These are phyloP conservation scores for Girardia tigrina DNA, from an alignment of 2,888 invertebrate genomes.

Conservation along the genomic window DNA sequence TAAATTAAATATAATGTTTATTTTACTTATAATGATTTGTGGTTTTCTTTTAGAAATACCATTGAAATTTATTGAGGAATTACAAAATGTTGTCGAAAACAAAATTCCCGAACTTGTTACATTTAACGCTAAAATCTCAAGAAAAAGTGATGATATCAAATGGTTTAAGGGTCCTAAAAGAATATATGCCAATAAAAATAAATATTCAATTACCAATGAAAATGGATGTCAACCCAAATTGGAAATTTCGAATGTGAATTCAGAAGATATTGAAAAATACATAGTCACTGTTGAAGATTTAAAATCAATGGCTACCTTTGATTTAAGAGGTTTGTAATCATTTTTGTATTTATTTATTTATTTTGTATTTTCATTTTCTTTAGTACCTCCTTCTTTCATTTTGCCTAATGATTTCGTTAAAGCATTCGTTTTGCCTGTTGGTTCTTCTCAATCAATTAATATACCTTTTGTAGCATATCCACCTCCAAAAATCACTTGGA, in stretches of 20 bases:
- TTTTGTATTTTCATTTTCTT: neutral
- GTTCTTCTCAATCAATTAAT: neutral
- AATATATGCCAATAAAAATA: constrained; percentile 1
- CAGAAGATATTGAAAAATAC: constrained; percentile 7
- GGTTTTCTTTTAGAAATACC: neutral
- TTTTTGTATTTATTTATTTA: neutral
- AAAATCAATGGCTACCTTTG: neutral
- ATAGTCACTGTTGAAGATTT: neutral
- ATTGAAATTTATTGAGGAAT: constrained; percentile 37
- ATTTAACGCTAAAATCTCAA: neutral
- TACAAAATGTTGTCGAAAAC: constrained; percentile 27
- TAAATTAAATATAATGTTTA: neutral
- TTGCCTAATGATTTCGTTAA: neutral
- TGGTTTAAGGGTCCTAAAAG: neutral
- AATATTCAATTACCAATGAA: neutral
- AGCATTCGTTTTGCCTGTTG: neutral
- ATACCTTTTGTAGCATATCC: neutral
- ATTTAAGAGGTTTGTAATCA: neutral
- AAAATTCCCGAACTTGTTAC: neutral
- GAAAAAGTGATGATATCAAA: constrained; percentile 5
- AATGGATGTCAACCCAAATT: neutral
- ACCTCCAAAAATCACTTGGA: neutral
- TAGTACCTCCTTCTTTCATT: neutral
- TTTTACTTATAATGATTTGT: neutral
- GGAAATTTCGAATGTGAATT: neutral